Evolutionary conservation across 2,113 vertebrate species (phyloP).

Genomic region (Otocyon megalotis): DNA sequence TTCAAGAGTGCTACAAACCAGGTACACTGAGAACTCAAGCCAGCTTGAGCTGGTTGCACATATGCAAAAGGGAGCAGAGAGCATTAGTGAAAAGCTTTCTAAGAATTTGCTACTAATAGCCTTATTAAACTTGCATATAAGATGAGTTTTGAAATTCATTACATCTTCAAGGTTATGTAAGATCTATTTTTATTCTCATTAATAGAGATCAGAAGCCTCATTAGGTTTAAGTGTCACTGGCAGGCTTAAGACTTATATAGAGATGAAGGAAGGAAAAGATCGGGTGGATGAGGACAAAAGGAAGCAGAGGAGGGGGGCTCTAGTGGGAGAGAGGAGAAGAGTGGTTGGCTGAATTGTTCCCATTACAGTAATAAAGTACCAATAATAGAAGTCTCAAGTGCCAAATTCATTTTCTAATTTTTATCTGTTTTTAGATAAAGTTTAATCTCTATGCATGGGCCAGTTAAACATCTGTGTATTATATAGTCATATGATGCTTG

Average conservation of each 20-base stretch:
- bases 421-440: slow-evolving; percentile 43
- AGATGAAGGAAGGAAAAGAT: slow-evolving; percentile 51
- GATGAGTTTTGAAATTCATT: slow-evolving; percentile 59
- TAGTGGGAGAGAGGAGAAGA: background rate
- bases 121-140: slow-evolving; percentile 51
- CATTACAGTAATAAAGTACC: background rate
- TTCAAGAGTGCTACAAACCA: background rate
- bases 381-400: background rate
- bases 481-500: background rate
- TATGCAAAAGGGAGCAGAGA: background rate
- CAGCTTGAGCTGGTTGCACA: slow-evolving; percentile 12
- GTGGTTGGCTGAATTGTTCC: background rate
- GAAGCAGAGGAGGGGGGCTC: background rate
- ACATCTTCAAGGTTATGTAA: slow-evolving; percentile 54
- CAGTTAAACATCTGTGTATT: slow-evolving; percentile 40
- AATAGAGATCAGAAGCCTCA: slow-evolving; percentile 57
- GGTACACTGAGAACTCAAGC: background rate
- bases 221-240: slow-evolving; percentile 56
- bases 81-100: slow-evolving; percentile 58
- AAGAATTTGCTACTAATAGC: slow-evolving; percentile 51
- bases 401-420: slow-evolving; percentile 2
- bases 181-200: slow-evolving; percentile 65
- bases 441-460: slow-evolving; percentile 19
- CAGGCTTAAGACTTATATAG: slow-evolving; percentile 62
- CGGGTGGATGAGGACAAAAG: background rate